These are phyloP conservation scores for Blera fallax DNA, from an alignment of 2,888 invertebrate species.

Conservation along the genomic window DNA sequence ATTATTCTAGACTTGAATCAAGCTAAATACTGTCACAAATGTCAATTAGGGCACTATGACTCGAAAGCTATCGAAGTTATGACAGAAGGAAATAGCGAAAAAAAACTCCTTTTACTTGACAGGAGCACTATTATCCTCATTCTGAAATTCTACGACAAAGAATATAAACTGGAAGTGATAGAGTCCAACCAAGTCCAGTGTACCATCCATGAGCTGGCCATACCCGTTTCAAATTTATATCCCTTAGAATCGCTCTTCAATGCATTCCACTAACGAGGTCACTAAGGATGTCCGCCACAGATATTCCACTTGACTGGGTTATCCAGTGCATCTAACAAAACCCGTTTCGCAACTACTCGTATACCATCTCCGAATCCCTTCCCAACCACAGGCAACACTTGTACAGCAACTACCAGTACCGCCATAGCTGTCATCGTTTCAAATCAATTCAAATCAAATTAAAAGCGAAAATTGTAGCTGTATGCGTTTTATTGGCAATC, in stretches of 20 bases:
- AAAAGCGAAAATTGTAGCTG: slow-evolving; percentile 55
- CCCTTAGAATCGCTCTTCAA: background rate
- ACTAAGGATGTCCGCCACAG: slow-evolving; percentile 21
- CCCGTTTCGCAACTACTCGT: background rate
- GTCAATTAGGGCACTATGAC: too few relatives aligned
- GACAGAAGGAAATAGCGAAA: too few relatives aligned
- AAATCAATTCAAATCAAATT: slow-evolving; percentile 64
- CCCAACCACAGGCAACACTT: background rate
- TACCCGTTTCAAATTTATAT: slow-evolving; percentile 25
- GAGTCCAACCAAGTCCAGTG: too few relatives aligned
- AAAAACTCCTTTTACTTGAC: too few relatives aligned
- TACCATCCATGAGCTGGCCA: background rate
- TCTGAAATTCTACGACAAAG: too few relatives aligned
- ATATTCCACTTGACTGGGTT: slow-evolving; percentile 21
- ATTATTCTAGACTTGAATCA: too few relatives aligned
- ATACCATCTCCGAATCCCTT: background rate
- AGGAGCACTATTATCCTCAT: too few relatives aligned
- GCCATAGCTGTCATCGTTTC: slow-evolving; percentile 44
- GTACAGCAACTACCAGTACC: background rate
- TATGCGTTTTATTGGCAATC: slow-evolving; percentile 50
- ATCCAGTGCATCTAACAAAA: slow-evolving; percentile 2
- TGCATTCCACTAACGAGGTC: slow-evolving; percentile 35
- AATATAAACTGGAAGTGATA: too few relatives aligned
- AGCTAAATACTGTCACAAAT: too few relatives aligned
- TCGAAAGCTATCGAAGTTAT: too few relatives aligned